Evolutionary conservation across 2,888 invertebrate genomes (phyloP).

Genomic region (Slavum lentiscoides): DNA sequence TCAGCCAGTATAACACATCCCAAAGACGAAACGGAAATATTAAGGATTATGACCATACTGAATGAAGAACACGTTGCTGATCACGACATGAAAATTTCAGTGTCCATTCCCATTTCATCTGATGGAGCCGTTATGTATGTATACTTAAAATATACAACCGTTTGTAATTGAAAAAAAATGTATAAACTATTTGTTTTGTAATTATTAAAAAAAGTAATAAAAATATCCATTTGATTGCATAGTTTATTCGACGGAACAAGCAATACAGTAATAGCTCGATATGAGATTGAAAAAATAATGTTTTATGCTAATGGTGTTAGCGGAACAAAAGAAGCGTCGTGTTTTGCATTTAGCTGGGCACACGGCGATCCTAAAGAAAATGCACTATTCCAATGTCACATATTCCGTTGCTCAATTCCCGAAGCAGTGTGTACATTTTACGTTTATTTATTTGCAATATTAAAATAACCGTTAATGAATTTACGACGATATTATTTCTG

Average conservation of each 20-base stretch:
- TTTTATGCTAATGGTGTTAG: slow-evolving; percentile 91
- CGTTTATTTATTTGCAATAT: neutral
- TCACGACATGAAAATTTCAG: slow-evolving; percentile 84
- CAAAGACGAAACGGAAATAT: slow-evolving; percentile 89
- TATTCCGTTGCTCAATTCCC: slow-evolving; percentile 91
- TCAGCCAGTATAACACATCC: slow-evolving; percentile 89
- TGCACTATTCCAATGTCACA: slow-evolving; percentile 94
- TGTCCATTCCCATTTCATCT: slow-evolving; percentile 89
- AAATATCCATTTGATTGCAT: slow-evolving; percentile 56
- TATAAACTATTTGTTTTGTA: neutral
- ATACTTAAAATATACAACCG: neutral
- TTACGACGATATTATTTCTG: neutral
- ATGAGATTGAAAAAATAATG: slow-evolving; percentile 88
- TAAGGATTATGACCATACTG: slow-evolving; percentile 87
- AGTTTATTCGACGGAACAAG: slow-evolving; percentile 82
- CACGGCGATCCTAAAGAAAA: slow-evolving; percentile 81
- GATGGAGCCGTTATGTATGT: slow-evolving; percentile 91
- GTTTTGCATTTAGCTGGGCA: slow-evolving; percentile 97
- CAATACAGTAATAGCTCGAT: slow-evolving; percentile 81
- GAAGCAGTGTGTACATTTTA: slow-evolving; percentile 77
- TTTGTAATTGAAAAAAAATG: neutral
- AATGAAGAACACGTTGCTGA: slow-evolving; percentile 74
- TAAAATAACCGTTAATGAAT: neutral
- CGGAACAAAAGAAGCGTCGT: slow-evolving; percentile 82
- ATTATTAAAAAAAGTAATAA: neutral